A percentile compares a stretch with the other conserved stretches of the same genome.
Conservation (phyloP, 1,140 invertebrate genomes). For the Drosophila bifasciata region DNA sequence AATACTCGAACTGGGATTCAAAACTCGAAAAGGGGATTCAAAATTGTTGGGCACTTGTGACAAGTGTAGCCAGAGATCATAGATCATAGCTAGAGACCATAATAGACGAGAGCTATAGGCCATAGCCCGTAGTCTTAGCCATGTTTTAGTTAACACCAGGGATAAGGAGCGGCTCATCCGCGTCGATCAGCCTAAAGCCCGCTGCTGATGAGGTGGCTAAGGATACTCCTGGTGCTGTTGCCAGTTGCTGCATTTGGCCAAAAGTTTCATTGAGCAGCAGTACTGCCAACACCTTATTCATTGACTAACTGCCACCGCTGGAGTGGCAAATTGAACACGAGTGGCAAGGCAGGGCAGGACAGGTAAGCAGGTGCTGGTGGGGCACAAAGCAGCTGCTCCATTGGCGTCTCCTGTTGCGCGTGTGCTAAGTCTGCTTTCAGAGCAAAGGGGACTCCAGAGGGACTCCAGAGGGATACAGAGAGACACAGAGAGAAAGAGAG, state of each 20-base stretch:
- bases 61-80: conserved; percentile 43
- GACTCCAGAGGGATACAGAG: neutral
- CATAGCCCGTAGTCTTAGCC: too few species aligned
- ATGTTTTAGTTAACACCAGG: conserved; percentile 42
- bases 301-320: neutral
- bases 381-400: neutral
- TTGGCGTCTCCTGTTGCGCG: neutral
- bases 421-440: too few species aligned
- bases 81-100: too few species aligned
- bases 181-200: conserved; percentile 1
- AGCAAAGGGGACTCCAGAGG: too few species aligned
- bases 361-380: too few species aligned
- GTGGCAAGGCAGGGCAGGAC: too few species aligned
- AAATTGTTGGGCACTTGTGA: conserved; percentile 5
- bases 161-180: conserved; percentile 37
- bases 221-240: neutral
- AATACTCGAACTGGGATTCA: neutral
- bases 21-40: too few species aligned
- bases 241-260: neutral
- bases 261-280: conserved; percentile 45
- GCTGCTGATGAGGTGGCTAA: conserved; percentile 3
- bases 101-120: too few species aligned
- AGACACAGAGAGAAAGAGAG: too few species aligned
- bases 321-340: too few species aligned
- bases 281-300: conserved; percentile 12